These are phyloP conservation scores for Elysia chlorotica DNA, from an alignment of 1,140 invertebrate genomes.

Conservation along the genomic window DNA sequence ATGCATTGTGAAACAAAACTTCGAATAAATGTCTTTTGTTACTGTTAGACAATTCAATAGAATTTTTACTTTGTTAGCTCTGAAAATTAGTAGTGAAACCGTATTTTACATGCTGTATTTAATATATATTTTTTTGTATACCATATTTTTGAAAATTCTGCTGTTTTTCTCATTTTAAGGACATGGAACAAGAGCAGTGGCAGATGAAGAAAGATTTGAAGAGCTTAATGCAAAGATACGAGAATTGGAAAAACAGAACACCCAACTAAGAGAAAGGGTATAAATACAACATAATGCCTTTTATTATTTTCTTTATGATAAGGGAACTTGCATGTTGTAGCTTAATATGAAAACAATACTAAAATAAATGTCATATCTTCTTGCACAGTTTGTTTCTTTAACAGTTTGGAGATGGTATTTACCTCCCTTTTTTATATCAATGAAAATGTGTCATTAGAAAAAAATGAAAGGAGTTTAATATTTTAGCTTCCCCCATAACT, in stretches of 20 bases:
- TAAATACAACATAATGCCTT: too few species aligned
- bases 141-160: not conserved
- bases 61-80: too few species aligned
- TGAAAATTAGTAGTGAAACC: too few species aligned
- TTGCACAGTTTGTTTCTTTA: not conserved
- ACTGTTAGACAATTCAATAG: too few species aligned
- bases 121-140: too few species aligned
- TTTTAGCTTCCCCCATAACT: too few species aligned
- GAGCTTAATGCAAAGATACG: conserved; percentile 59
- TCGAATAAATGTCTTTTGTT: too few species aligned
- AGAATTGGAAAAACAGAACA: conserved; percentile 61
- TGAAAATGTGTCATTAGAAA: not conserved
- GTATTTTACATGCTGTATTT: not conserved
- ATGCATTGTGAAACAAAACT: too few species aligned
- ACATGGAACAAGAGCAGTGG: conserved; percentile 56
- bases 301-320: too few species aligned
- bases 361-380: not conserved
- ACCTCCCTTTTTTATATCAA: not conserved
- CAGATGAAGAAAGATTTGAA: conserved; percentile 60
- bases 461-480: not conserved
- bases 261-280: conserved; percentile 62
- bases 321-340: not conserved
- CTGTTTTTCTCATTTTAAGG: conserved; percentile 19
- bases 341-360: not conserved
- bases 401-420: too few species aligned